phyloP scores from a whole-genome alignment of 2,888 invertebrate genomes.

The Fragum fragum region DNA sequence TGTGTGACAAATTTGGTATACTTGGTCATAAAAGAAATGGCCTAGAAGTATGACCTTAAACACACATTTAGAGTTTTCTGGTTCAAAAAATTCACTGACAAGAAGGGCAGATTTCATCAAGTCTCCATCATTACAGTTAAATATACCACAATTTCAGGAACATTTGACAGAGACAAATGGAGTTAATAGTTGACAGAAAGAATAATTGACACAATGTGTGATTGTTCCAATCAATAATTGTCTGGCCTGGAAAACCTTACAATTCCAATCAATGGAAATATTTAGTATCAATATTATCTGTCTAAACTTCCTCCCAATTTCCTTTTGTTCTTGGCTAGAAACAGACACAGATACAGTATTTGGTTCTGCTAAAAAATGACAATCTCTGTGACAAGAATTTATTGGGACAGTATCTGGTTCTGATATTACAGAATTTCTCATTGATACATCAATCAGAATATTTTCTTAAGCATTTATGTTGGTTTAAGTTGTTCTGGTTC shows the following conservation, averaged over 20 bases:
- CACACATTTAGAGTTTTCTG: too few relatives aligned
- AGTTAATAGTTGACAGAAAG: neutral
- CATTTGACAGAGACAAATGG: neutral
- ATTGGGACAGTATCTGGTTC: neutral
- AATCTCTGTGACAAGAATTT: slow-evolving; percentile 4
- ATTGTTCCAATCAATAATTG: slow-evolving; percentile 19
- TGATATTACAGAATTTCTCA: neutral
- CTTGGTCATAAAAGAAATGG: too few relatives aligned
- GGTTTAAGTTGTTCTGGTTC: too few relatives aligned
- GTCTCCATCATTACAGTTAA: too few relatives aligned
- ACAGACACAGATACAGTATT: neutral
- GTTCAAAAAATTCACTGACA: too few relatives aligned
- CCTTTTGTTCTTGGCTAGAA: slow-evolving; percentile 13
- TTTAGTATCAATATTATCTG: slow-evolving; percentile 23
- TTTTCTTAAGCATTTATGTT: too few relatives aligned
- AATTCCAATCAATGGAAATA: slow-evolving; percentile 19
- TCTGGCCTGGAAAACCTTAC: neutral
- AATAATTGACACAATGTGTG: slow-evolving; percentile 6
- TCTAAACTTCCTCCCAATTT: slow-evolving; percentile 15
- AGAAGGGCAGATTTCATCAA: too few relatives aligned
- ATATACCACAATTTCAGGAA: neutral
- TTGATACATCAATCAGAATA: too few relatives aligned
- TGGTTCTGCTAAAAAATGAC: neutral
- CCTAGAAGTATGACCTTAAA: too few relatives aligned
- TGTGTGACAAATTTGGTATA: too few relatives aligned